Evolutionary conservation across 2,888 invertebrate genomes (phyloP), one percentile per base, ranked within the genome.

Genomic region (Bursaphelenchus okinawaensis): DNA sequence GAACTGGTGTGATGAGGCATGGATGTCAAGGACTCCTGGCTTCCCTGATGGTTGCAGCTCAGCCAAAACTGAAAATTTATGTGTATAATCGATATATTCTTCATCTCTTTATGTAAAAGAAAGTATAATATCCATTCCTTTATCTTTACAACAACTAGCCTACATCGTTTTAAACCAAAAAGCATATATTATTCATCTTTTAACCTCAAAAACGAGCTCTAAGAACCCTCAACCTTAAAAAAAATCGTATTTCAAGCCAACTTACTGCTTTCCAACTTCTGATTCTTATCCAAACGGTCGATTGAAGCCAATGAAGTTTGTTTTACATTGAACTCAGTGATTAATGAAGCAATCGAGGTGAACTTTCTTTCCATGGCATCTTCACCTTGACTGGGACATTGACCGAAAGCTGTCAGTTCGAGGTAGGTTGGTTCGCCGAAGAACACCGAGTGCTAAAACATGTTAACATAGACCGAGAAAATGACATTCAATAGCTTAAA

Each of bases 331-430:
- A 62, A 71, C 27, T 68, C 57, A 28, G 68, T 57, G 19, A n/a
- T 28, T n/a, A 72, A 57, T 4, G 67, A 52, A 24, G 59, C 31
- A 20, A 68, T 26, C 7, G 71, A 68, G 57, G 63, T 52, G 52
- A 68, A 71, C 0, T 26, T n/a, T 8, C 71, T 31, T 19, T 62
- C 68, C n/a, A 56, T 56, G 8, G 27, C 63, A 19, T 70, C 67
- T 4, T 57, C 29, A n/a, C 16, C 57, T 7, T 22, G n/a, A 19
- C 16, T 29, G 12, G 19, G n/a, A 31, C 70, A 70, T 8, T 23
- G 26, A 6, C 70, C 70, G 22, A 51, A 71, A 6, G 28, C 62
- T 16, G 29, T 20, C n/a, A 70, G 58, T 29, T 56, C 65, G 12
- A 70, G 23, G 7, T 59, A 23, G 2, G 61, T 27, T 1, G 68